phyloP scores from a whole-genome alignment of 2,888 invertebrate genomes.

The Torymus aiolomorphi region DNA sequence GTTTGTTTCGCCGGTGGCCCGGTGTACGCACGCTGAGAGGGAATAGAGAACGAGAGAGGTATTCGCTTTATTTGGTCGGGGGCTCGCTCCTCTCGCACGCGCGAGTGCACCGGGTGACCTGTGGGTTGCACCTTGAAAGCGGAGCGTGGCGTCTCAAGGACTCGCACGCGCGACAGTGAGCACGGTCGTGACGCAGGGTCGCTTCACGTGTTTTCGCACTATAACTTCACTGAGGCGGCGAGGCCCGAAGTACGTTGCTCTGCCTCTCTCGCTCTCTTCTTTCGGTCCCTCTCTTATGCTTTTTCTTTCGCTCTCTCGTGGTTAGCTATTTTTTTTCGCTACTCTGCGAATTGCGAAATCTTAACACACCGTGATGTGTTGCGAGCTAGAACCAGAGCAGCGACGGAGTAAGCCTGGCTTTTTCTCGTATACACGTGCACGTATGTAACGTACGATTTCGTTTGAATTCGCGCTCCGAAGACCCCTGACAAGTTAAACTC shows the following conservation, averaged over 20 bases:
- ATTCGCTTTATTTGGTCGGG: conserved; percentile 10
- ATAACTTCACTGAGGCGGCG: neutral
- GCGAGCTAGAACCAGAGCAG: too few relatives aligned
- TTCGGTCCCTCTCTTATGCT: neutral
- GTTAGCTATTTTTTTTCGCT: neutral
- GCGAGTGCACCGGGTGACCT: neutral
- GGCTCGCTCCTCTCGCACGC: neutral
- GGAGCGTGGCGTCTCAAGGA: conserved; percentile 7
- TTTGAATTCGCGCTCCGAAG: too few relatives aligned
- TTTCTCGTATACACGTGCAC: too few relatives aligned
- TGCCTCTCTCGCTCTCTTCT: neutral
- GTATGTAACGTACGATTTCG: too few relatives aligned
- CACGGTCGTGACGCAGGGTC: neutral
- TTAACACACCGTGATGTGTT: too few relatives aligned
- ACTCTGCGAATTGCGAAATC: conserved; percentile 7
- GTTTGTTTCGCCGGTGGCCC: conserved; percentile 9
- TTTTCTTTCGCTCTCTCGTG: neutral
- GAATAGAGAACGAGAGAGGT: neutral
- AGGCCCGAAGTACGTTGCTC: neutral
- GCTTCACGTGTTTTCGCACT: conserved; percentile 24
- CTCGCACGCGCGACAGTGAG: neutral
- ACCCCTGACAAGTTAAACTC: too few relatives aligned
- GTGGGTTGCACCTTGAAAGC: neutral
- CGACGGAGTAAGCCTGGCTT: too few relatives aligned
- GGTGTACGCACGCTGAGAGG: neutral